Percentiles rank a stretch among this genome's conserved stretches.
These are phyloP conservation scores for Yponomeuta evonymella DNA, from an alignment of 2,888 invertebrate genomes.

Conservation along the genomic window DNA sequence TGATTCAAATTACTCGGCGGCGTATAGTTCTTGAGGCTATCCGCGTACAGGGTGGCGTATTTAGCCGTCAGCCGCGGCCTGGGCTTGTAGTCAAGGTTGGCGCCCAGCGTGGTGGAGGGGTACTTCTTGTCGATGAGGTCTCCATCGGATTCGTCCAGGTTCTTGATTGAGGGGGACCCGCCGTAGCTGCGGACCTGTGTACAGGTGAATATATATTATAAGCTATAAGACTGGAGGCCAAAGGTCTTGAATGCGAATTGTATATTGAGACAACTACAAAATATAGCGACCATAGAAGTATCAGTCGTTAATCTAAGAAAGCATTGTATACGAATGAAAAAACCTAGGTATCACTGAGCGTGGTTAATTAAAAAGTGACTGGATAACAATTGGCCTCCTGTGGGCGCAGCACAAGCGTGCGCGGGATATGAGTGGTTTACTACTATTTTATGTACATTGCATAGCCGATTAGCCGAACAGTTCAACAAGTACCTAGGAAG, in stretches of 20 bases:
- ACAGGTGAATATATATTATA: too few species aligned
- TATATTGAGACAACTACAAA: too few species aligned
- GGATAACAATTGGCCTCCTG: too few species aligned
- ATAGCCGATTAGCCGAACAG: not conserved
- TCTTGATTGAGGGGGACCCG: constrained; percentile 64
- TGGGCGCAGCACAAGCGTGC: too few species aligned
- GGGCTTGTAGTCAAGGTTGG: constrained; percentile 46
- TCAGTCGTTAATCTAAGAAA: too few species aligned
- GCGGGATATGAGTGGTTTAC: too few species aligned
- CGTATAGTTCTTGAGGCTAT: constrained; percentile 57
- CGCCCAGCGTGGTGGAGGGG: constrained; percentile 36
- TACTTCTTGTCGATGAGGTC: constrained; percentile 63
- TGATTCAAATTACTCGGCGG: constrained; percentile 19
- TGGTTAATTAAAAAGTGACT: too few species aligned
- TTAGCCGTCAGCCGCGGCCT: constrained; percentile 61
- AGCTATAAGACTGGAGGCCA: too few species aligned
- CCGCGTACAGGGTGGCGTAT: constrained; percentile 61
- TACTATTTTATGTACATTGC: not conserved
- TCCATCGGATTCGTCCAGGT: constrained; percentile 66
- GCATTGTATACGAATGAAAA: too few species aligned
- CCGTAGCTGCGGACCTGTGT: constrained; percentile 63
- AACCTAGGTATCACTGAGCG: too few species aligned
- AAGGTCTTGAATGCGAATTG: too few species aligned
- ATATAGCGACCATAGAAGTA: too few species aligned
- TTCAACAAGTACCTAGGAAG: not conserved